Evolutionary conservation across 2,113 vertebrate species (phyloP).

Genomic region (Himantopus leucocephalus): DNA sequence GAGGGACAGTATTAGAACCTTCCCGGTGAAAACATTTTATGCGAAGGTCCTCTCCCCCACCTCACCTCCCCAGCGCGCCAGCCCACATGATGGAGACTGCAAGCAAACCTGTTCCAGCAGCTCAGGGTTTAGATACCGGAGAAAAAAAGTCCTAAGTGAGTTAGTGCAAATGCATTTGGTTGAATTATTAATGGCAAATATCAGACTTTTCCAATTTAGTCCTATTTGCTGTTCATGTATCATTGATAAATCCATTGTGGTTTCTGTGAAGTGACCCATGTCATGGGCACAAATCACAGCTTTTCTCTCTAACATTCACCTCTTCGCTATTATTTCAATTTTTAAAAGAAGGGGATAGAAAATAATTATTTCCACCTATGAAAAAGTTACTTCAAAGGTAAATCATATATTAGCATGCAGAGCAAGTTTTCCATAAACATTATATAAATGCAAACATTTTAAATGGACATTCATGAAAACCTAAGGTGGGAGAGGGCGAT

Average conservation of each 20-base stretch:
- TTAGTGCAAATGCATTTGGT: neutral
- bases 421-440: neutral
- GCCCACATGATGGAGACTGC: neutral
- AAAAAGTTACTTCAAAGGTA: neutral
- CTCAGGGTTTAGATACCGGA: neutral
- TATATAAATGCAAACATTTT: neutral
- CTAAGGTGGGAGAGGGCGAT: neutral
- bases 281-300: neutral
- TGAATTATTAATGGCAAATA: conserved; percentile 43
- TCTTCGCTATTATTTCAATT: neutral
- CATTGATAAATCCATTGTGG: neutral
- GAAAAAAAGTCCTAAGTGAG: neutral
- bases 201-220: neutral
- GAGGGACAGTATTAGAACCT: neutral
- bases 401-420: neutral
- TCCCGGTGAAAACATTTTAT: neutral
- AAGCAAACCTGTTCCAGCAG: neutral
- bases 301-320: neutral
- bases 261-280: neutral
- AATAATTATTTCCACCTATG: neutral
- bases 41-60: neutral
- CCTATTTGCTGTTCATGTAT: conserved; percentile 2
- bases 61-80: neutral
- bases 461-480: neutral
- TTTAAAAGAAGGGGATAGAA: neutral